Evolutionary conservation across 2,888 invertebrate species (phyloP).

Genomic region (Entomobrya proxima): DNA sequence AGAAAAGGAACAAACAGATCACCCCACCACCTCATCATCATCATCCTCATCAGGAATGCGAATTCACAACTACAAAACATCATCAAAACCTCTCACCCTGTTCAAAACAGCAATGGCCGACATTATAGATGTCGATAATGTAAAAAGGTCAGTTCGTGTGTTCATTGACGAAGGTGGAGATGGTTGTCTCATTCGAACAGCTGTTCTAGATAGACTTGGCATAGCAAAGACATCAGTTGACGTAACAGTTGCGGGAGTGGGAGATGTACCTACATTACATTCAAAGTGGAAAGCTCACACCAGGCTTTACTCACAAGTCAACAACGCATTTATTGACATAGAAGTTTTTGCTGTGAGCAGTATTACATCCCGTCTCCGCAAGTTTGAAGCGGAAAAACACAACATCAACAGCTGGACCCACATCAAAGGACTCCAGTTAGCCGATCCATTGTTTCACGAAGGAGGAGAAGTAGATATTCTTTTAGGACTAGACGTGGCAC

Average conservation of each 20-base stretch:
- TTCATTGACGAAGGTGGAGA: slow-evolving; percentile 11
- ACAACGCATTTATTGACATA: too few relatives aligned
- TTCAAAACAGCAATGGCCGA: slow-evolving; percentile 14
- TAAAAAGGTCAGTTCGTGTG: not conserved
- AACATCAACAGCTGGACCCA: not conserved
- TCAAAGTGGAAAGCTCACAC: too few relatives aligned
- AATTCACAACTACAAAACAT: too few relatives aligned
- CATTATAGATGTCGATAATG: not conserved
- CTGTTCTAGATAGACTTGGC: not conserved
- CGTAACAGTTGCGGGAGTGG: not conserved
- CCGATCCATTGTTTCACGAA: not conserved
- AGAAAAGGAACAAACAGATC: too few relatives aligned
- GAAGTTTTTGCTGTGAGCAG: not conserved
- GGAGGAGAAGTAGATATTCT: slow-evolving; percentile 39
- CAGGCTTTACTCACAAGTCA: too few relatives aligned
- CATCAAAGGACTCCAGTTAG: not conserved
- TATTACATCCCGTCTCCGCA: not conserved
- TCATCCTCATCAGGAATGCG: too few relatives aligned
- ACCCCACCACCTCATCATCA: too few relatives aligned
- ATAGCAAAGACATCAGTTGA: not conserved
- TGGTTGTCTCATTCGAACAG: not conserved
- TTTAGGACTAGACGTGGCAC: slow-evolving; percentile 18
- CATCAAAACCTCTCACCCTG: not conserved
- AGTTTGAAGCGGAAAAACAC: not conserved
- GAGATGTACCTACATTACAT: too few relatives aligned